Conservation (phyloP, 2,797 vertebrate genomes). For the Enteromius fasciolatus region DNA sequence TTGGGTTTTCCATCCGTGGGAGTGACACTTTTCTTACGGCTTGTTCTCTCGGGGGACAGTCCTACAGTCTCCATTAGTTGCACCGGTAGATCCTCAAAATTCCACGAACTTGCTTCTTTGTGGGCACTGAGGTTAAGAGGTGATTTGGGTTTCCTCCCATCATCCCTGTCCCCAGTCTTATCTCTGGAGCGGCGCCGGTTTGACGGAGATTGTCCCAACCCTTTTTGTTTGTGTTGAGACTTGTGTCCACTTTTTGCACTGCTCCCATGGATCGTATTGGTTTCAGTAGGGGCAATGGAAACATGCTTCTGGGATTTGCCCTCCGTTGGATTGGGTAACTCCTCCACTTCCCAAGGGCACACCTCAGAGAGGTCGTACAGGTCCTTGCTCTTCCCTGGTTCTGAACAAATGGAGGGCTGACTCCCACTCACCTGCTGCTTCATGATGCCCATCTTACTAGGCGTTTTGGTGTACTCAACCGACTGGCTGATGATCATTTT, state of each 20-base stretch:
- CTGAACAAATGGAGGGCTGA: slow-evolving; percentile 85
- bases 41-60: slow-evolving; percentile 80
- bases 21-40: slow-evolving; percentile 82
- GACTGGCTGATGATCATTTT: slow-evolving; percentile 85
- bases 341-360: slow-evolving; percentile 94
- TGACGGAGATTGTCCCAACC: slow-evolving; percentile 70
- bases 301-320: slow-evolving; percentile 93
- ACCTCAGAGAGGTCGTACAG: slow-evolving; percentile 91
- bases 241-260: slow-evolving; percentile 71
- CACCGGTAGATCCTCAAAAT: slow-evolving; percentile 77
- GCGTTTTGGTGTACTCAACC: slow-evolving; percentile 89
- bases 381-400: slow-evolving; percentile 80
- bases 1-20: slow-evolving; percentile 79
- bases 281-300: slow-evolving; percentile 90
- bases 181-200: slow-evolving; percentile 76
- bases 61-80: slow-evolving; percentile 70
- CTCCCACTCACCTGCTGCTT: slow-evolving; percentile 89
- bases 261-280: slow-evolving; percentile 76
- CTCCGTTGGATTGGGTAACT: slow-evolving; percentile 84
- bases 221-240: slow-evolving; percentile 79
- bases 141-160: slow-evolving; percentile 67
- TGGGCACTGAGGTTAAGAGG: slow-evolving; percentile 55
- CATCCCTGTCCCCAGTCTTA: slow-evolving; percentile 71
- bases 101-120: slow-evolving; percentile 75
- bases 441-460: slow-evolving; percentile 95